Conservation (phyloP, 2,888 invertebrate species). For the Zaprionus obscuricornis region DNA sequence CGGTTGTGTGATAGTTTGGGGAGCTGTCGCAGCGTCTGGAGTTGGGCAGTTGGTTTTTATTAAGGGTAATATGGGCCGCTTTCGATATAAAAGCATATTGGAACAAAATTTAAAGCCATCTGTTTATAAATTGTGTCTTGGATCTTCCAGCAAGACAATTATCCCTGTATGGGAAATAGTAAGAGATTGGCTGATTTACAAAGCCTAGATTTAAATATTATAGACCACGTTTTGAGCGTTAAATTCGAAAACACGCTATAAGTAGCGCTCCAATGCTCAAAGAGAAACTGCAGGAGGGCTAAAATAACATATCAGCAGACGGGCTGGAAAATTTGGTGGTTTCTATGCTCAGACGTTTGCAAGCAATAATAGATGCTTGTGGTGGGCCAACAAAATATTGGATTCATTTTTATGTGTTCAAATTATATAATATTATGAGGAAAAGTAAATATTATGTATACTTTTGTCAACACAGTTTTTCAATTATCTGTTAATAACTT, state of each 20-base stretch:
- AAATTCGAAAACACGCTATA: not conserved
- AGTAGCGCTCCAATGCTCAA: no score
- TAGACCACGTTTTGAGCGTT: constrained; percentile 8
- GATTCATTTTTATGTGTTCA: not conserved
- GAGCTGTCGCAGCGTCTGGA: constrained; percentile 1
- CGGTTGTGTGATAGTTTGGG: constrained; percentile 7
- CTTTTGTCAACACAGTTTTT: not conserved
- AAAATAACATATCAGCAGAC: no score
- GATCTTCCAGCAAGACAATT: constrained; percentile 9
- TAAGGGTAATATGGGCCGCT: constrained; percentile 12
- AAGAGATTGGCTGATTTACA: constrained; percentile 10
- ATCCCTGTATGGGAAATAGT: constrained; percentile 5
- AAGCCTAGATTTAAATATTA: constrained; percentile 1
- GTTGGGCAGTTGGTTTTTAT: constrained; percentile 4
- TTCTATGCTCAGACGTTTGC: no score
- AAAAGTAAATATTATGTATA: not conserved
- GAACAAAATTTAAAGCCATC: constrained; percentile 2
- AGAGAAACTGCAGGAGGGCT: no score
- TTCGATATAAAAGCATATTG: constrained; percentile 5
- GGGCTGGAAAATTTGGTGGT: no score
- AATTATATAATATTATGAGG: not conserved
- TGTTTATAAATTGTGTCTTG: constrained; percentile 1
- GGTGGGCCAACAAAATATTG: not conserved
- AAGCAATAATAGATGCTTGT: no score
- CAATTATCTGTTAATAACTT: not conserved